Evolutionary conservation across 2,113 vertebrate species (phyloP).

Genomic region (Daphoenositta chrysoptera): DNA sequence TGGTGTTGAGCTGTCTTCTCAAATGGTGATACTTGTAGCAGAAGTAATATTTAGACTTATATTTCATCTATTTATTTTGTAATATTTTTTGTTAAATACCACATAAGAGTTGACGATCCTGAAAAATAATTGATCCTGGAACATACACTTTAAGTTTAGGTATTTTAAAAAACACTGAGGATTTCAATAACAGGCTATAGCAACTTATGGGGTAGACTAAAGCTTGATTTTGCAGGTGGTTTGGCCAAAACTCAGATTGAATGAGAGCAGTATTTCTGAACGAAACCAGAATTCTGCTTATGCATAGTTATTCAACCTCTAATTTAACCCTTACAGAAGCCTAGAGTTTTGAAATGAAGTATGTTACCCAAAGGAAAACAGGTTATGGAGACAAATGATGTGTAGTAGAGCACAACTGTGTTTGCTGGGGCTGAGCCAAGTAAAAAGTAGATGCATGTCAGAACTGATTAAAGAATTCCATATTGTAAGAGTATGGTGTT

Average conservation of each 20-base stretch:
- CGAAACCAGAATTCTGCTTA: not conserved
- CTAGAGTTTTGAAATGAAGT: slow-evolving; percentile 19
- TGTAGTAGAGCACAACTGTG: slow-evolving; percentile 19
- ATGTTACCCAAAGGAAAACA: slow-evolving; percentile 53
- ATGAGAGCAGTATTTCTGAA: not conserved
- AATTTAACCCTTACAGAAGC: slow-evolving; percentile 10
- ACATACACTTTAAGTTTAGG: not conserved
- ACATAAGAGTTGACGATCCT: not conserved
- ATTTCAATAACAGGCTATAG: not conserved
- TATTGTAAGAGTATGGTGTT: slow-evolving; percentile 42
- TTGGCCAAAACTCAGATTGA: not conserved
- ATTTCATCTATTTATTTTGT: not conserved
- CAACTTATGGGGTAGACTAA: not conserved
- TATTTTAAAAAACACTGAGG: not conserved
- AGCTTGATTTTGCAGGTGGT: not conserved
- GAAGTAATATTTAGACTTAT: not conserved
- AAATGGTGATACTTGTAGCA: not conserved
- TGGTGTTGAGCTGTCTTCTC: not conserved
- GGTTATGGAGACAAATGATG: slow-evolving; percentile 35
- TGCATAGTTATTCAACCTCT: not conserved
- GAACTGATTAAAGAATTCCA: slow-evolving; percentile 61
- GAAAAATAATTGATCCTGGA: not conserved
- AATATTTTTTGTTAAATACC: not conserved
- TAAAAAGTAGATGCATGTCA: slow-evolving; percentile 57
- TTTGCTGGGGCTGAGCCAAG: slow-evolving; percentile 59